Conservation (phyloP, 2,797 vertebrate genomes). For the Mormyrus hasselquistii region DNA sequence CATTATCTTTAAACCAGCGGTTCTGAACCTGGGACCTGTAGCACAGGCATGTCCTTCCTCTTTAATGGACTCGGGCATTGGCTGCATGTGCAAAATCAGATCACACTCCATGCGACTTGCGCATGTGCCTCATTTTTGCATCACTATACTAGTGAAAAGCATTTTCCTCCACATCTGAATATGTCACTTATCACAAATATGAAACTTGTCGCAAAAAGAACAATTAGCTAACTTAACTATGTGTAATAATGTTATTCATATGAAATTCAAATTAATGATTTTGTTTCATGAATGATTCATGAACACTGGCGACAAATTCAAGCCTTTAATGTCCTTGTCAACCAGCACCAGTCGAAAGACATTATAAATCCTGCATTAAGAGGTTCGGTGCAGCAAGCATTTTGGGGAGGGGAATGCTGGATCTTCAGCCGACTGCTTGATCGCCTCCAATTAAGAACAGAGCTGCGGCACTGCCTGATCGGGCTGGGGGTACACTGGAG, state of each 20-base stretch:
- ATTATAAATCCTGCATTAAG: background rate
- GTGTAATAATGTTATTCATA: background rate
- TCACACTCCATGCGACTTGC: background rate
- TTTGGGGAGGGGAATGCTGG: background rate
- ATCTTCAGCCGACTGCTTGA: background rate
- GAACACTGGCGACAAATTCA: background rate
- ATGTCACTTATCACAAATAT: background rate
- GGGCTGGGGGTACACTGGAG: background rate
- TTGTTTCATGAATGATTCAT: background rate
- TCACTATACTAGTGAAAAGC: background rate
- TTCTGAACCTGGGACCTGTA: background rate
- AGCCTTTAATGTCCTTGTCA: background rate
- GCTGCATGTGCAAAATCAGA: background rate
- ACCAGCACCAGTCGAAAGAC: background rate
- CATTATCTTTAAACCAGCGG: background rate
- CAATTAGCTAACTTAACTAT: background rate
- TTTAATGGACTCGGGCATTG: background rate
- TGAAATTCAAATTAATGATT: background rate
- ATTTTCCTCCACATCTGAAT: background rate
- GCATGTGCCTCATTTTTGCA: background rate
- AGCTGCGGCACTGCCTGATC: background rate
- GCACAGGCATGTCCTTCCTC: background rate
- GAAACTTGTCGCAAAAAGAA: background rate
- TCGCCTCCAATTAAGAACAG: background rate
- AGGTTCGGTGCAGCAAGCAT: background rate